Evolutionary conservation across 2,888 invertebrate species (phyloP).

Genomic region (Orthosia incerta): DNA sequence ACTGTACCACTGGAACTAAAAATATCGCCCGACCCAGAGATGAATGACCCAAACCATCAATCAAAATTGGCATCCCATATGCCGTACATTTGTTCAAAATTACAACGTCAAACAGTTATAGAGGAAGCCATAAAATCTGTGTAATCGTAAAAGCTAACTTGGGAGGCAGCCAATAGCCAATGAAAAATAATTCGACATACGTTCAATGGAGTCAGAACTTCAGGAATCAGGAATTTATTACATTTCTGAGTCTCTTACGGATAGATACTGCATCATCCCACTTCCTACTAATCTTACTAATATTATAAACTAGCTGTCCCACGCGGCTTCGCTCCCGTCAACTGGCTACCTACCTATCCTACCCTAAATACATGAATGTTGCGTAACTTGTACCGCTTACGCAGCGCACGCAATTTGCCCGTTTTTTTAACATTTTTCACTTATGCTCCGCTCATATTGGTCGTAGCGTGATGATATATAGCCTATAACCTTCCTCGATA

Average conservation of each 20-base stretch:
- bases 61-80: conserved; percentile 64
- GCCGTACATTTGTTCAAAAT: conserved; percentile 66
- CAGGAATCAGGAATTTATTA: conserved; percentile 61
- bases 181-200: conserved; percentile 88
- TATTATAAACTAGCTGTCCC: too few species aligned
- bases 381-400: too few species aligned
- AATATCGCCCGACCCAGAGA: conserved; percentile 34
- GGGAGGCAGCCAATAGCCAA: conserved; percentile 85
- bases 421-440: too few species aligned
- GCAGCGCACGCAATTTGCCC: too few species aligned
- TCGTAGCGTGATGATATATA: too few species aligned
- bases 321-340: too few species aligned
- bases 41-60: conserved; percentile 56
- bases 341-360: too few species aligned
- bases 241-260: conserved; percentile 64
- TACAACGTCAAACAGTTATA: conserved; percentile 86
- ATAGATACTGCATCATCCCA: conserved; percentile 62
- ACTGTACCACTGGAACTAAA: conserved; percentile 28
- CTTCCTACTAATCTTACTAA: neutral
- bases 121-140: conserved; percentile 88
- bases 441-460: too few species aligned
- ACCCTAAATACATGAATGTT: too few species aligned
- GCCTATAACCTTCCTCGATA: too few species aligned
- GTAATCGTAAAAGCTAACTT: conserved; percentile 89
- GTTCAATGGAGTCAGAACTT: conserved; percentile 60